Percentiles rank a stretch among this genome's conserved stretches.
Conservation (phyloP, 2,797 vertebrate genomes). For the Passerculus sandwichensis region DNA sequence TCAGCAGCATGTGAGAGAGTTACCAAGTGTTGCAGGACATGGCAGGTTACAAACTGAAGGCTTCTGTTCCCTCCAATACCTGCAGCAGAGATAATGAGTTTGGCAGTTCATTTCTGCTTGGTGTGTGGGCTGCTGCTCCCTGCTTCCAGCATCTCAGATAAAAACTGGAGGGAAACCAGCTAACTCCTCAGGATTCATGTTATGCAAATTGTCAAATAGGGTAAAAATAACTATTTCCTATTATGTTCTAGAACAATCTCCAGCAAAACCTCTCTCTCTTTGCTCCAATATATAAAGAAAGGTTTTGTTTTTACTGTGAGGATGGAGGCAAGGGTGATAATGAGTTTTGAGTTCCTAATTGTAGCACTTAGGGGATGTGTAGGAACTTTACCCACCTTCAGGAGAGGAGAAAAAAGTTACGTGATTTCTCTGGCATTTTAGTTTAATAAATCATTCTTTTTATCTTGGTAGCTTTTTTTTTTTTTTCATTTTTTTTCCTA, state of each 20-base stretch:
- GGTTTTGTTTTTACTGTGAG: neutral
- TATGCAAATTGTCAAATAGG: neutral
- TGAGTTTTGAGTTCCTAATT: neutral
- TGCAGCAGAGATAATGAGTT: neutral
- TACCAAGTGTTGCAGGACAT: neutral
- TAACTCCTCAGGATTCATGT: neutral
- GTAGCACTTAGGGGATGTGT: neutral
- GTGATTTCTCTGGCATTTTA: neutral
- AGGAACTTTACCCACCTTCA: slow-evolving; percentile 6
- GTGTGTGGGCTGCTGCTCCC: slow-evolving; percentile 39
- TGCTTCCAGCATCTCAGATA: neutral
- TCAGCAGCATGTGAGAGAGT: neutral
- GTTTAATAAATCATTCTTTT: slow-evolving; percentile 63
- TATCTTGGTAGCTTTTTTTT: neutral
- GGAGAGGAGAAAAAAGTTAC: neutral
- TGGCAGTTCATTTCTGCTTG: neutral
- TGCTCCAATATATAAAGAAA: neutral
- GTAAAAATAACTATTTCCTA: neutral
- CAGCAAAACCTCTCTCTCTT: neutral
- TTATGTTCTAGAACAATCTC: neutral
- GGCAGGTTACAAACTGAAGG: neutral
- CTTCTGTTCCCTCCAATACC: neutral
- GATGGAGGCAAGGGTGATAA: neutral
- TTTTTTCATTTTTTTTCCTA: neutral
- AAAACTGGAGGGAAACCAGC: neutral